A percentile compares a stretch with the other conserved stretches of the same genome.
These are phyloP conservation scores for Microtus montanus DNA, from an alignment of 2,113 vertebrate species.

Conservation along the genomic window DNA sequence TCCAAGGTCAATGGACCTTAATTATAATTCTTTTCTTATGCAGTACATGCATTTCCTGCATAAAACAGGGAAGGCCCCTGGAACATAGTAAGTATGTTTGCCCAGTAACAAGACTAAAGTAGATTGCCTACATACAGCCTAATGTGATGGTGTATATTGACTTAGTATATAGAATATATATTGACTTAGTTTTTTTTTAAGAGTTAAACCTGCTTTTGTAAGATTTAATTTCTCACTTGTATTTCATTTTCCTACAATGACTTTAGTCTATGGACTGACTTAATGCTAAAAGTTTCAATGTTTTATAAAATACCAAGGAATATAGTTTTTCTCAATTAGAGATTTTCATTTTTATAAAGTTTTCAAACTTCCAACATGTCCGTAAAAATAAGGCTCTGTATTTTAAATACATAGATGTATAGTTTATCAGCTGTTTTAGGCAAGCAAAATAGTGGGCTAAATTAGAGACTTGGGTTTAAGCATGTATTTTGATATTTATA, in stretches of 20 bases:
- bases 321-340: slow-evolving; percentile 76
- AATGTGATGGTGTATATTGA: not conserved
- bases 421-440: slow-evolving; percentile 91
- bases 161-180: not conserved
- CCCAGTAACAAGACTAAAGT: not conserved
- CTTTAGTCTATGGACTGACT: slow-evolving; percentile 74
- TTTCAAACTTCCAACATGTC: slow-evolving; percentile 83
- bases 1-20: not conserved
- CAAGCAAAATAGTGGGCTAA: slow-evolving; percentile 94
- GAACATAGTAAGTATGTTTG: not conserved
- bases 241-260: not conserved
- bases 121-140: slow-evolving; percentile 7
- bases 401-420: slow-evolving; percentile 86
- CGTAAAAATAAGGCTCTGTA: slow-evolving; percentile 79
- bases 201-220: slow-evolving; percentile 40
- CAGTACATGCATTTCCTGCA: not conserved
- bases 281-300: slow-evolving; percentile 80
- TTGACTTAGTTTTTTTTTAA: slow-evolving; percentile 14
- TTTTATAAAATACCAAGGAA: slow-evolving; percentile 78
- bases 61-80: not conserved
- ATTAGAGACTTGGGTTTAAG: slow-evolving; percentile 92
- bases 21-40: not conserved
- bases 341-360: slow-evolving; percentile 62
- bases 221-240: slow-evolving; percentile 12
- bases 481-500: slow-evolving; percentile 90